Conservation (phyloP, 2,113 vertebrate genomes). For the Anser brachyrhynchus region DNA sequence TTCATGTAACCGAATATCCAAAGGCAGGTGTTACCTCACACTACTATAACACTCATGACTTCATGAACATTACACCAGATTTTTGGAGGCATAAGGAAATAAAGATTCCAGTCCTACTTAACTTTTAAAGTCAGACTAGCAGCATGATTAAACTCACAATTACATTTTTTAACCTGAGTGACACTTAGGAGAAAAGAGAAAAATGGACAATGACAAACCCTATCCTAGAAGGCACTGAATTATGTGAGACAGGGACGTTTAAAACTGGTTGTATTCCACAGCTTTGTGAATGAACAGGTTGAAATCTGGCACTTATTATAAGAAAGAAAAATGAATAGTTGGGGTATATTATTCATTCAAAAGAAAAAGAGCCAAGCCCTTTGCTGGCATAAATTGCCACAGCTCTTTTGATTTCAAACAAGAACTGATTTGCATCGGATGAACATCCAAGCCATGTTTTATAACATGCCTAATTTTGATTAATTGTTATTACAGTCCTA, state of each 20-base stretch:
- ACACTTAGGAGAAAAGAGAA: not conserved
- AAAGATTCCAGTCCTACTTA: not conserved
- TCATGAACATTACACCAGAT: not conserved
- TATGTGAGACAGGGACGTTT: not conserved
- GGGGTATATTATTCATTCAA: slow-evolving; percentile 12
- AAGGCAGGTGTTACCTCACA: not conserved
- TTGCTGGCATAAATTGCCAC: slow-evolving; percentile 7
- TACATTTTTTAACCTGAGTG: not conserved
- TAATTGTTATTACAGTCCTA: slow-evolving; percentile 23
- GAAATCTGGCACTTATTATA: not conserved
- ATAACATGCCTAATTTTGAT: slow-evolving; percentile 17
- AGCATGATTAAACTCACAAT: not conserved
- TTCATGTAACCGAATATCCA: not conserved
- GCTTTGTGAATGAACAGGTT: slow-evolving; percentile 11
- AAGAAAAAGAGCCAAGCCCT: slow-evolving; percentile 20
- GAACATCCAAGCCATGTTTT: slow-evolving; percentile 37
- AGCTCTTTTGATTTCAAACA: slow-evolving; percentile 48
- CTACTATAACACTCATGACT: not conserved
- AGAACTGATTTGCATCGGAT: slow-evolving; percentile 18
- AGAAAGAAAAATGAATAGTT: slow-evolving; percentile 21
- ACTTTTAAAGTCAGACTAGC: not conserved
- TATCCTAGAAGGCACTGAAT: not conserved
- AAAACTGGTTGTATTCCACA: not conserved
- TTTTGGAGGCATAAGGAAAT: not conserved
- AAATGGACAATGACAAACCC: not conserved